Base-by-base conservation (phyloP, 2,888 invertebrate genomes). In the Altica lythri region DNA sequence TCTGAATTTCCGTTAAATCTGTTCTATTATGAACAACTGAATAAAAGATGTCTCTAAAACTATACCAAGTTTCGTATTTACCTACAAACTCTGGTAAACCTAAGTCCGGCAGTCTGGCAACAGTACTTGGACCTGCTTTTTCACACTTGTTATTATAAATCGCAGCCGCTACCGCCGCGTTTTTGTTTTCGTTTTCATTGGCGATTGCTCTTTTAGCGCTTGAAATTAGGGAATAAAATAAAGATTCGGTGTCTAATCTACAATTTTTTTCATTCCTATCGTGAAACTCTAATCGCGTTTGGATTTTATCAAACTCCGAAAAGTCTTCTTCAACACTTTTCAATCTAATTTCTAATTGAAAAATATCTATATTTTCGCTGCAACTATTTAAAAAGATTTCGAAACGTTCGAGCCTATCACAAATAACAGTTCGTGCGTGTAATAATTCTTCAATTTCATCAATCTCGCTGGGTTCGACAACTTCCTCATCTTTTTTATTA, bases 1-100 rank as follows among this genome's bases (percentile, higher is more conserved):
- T 32, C 4, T 32, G 5, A 32, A 12, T 32, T n/a, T 32, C 13
- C n/a, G 32, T 32, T 32, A 32, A 32, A 32, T 32, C 32, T n/a
- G 32, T 10, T 32, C 32, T 4, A n/a, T 4, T 12, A 32, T 32
- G 32, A 4, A 32, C 32, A 10, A 32, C 4, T 6, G 32, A 32
- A 4, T n/a, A 5, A 12, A 32, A 32, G 4, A 32, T n/a, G n/a
- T 32, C 32, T 5, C 13, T 4, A 12, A 32, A 32, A 12, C 32
- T 32, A 4, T 32, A 12, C 32, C 32, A 32, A 5, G 32, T 32
- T 12, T 32, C 32, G 4, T 10, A 10, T 12, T n/a, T 10, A 10
- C 32, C 32, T 5, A 5, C 4, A n/a, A 32, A 32, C 4, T n/a
- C n/a, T 4, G 32, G 32, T n/a, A 32, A n/a, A 4, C 13, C 32